A percentile compares a stretch with the other conserved stretches of the same genome.
These are phyloP conservation scores for Chaetura pelagica DNA, from an alignment of 2,113 vertebrate species.

Conservation along the genomic window DNA sequence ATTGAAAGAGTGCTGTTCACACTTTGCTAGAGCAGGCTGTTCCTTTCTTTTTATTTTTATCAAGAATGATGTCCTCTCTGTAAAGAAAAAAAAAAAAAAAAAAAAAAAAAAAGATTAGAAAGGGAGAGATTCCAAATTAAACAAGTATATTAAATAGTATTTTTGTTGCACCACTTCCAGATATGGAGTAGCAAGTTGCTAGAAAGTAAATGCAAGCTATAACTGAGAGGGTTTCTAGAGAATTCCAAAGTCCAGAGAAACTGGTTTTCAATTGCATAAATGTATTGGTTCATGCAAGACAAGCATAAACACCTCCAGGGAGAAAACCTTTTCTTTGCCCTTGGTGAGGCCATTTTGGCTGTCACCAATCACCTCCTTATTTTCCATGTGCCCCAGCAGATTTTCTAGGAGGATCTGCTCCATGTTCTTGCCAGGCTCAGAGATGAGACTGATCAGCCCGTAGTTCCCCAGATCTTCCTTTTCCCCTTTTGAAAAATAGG, in stretches of 20 bases:
- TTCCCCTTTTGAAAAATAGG: too few species aligned
- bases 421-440: too few species aligned
- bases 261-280: conserved; percentile 33
- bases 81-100: conserved; percentile 66
- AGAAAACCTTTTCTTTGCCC: too few species aligned
- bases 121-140: conserved; percentile 56
- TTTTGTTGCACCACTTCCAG: conserved; percentile 38
- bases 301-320: not conserved
- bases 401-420: too few species aligned
- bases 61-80: conserved; percentile 30
- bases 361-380: too few species aligned
- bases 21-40: not conserved
- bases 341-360: too few species aligned
- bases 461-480: too few species aligned
- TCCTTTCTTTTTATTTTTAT: conserved; percentile 40
- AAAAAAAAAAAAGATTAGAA: conserved; percentile 55
- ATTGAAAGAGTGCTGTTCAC: conserved; percentile 13
- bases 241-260: conserved; percentile 31
- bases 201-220: conserved; percentile 57
- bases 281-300: not conserved
- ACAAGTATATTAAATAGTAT: conserved; percentile 61
- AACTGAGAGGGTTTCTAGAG: not conserved
- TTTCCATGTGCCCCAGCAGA: too few species aligned
- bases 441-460: too few species aligned
- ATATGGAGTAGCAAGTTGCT: conserved; percentile 53